phyloP scores from a whole-genome alignment of 2,113 vertebrate genomes.

The Melanerpes aurifrons region DNA sequence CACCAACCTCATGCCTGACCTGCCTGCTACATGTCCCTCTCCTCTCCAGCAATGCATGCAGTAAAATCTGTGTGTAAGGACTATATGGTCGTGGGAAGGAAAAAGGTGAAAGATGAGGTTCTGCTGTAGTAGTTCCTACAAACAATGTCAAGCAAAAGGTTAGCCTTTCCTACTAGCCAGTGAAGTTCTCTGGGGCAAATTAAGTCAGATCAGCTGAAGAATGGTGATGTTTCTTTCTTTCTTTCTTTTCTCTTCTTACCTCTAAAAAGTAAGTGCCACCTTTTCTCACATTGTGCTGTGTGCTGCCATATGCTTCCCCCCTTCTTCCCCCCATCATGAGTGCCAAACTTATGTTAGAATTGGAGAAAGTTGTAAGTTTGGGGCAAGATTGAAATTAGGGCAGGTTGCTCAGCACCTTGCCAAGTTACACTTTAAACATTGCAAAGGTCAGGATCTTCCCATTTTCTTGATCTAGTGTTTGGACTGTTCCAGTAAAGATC shows the following conservation, averaged over 20 bases:
- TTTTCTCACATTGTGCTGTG: background rate
- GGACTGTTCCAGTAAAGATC: background rate
- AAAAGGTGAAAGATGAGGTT: background rate
- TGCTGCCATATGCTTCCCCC: background rate
- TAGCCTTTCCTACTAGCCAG: background rate
- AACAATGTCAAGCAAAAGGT: background rate
- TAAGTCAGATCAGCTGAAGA: background rate
- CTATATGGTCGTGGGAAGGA: background rate
- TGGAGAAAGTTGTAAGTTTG: background rate
- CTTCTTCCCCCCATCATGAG: background rate
- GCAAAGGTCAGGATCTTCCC: background rate
- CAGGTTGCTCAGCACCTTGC: background rate
- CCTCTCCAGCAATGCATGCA: background rate
- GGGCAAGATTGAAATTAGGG: background rate
- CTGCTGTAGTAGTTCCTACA: background rate
- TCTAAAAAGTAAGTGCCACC: background rate
- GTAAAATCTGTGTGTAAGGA: background rate
- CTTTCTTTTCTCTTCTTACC: background rate
- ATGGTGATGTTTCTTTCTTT: background rate
- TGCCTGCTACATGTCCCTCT: background rate
- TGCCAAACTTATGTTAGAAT: background rate
- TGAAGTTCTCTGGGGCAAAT: background rate
- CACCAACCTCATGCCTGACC: background rate
- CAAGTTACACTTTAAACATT: background rate
- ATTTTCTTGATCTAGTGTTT: too few species aligned